Percentiles rank a stretch among this genome's conserved stretches.
phyloP scores from a whole-genome alignment of 1,140 invertebrate genomes.

The Neomicropteryx cornuta region DNA sequence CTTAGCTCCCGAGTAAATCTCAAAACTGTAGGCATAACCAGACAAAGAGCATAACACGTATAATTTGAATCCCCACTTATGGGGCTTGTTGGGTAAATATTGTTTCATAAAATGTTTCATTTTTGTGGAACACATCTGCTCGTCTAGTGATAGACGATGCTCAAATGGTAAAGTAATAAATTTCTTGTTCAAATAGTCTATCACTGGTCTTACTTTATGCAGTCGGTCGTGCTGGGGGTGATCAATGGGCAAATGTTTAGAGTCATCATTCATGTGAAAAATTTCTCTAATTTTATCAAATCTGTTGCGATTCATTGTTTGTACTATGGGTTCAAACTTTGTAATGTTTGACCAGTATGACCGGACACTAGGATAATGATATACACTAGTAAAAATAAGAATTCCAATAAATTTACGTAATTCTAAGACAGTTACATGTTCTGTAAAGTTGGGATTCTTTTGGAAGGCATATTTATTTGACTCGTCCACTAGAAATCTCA shows the following conservation, averaged over 20 bases:
- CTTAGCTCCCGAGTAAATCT: slow-evolving; percentile 27
- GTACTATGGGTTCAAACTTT: slow-evolving; percentile 2
- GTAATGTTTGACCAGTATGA: slow-evolving; percentile 17
- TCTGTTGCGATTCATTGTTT: slow-evolving; percentile 1
- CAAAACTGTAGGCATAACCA: slow-evolving; percentile 30
- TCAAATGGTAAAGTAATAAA: slow-evolving; percentile 22
- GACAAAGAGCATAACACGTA: slow-evolving; percentile 22
- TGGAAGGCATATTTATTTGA: slow-evolving; percentile 2
- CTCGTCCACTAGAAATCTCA: slow-evolving; percentile 1
- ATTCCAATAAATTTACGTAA: slow-evolving; percentile 23
- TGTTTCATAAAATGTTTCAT: slow-evolving; percentile 27
- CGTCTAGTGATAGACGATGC: slow-evolving; percentile 18
- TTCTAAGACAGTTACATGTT: slow-evolving; percentile 10
- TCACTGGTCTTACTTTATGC: slow-evolving; percentile 25
- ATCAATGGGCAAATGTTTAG: slow-evolving; percentile 18
- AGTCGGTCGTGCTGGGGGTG: slow-evolving; percentile 23
- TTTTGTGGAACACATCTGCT: slow-evolving; percentile 34
- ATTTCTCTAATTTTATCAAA: slow-evolving; percentile 15
- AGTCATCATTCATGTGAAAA: slow-evolving; percentile 19
- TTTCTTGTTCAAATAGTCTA: slow-evolving; percentile 18
- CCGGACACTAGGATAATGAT: slow-evolving; percentile 21
- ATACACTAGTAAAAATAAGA: slow-evolving; percentile 22
- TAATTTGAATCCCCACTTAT: slow-evolving; percentile 31
- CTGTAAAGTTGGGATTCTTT: slow-evolving; percentile 3
- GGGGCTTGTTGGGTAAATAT: slow-evolving; percentile 20